Percentiles rank a stretch among this genome's conserved stretches.
phyloP scores from a whole-genome alignment of 2,888 invertebrate genomes.

The Agriopis aurantiaria region DNA sequence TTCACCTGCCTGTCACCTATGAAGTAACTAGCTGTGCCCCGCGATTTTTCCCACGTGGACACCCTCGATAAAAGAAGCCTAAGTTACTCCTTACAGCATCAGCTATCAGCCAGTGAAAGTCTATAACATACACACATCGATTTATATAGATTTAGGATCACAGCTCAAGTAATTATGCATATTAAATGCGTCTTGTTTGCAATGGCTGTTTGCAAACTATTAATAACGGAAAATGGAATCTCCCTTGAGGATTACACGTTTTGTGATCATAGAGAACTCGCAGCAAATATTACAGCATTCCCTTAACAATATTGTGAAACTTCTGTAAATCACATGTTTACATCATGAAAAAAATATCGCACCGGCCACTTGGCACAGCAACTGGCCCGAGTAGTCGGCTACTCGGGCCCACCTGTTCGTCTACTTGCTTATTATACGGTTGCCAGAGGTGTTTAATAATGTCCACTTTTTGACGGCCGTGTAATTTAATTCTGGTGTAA shows the following conservation, averaged over 20 bases:
- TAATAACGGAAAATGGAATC: too few relatives aligned
- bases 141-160: too few relatives aligned
- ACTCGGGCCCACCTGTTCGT: constrained; percentile 38
- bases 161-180: too few relatives aligned
- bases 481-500: constrained; percentile 37
- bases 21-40: too few relatives aligned
- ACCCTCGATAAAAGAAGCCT: too few relatives aligned
- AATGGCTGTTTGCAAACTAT: too few relatives aligned
- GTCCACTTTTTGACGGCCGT: constrained; percentile 28
- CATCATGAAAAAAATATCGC: constrained; percentile 16
- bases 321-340: constrained; percentile 20
- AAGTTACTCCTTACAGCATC: too few relatives aligned
- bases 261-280: background rate
- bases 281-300: background rate
- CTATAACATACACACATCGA: too few relatives aligned
- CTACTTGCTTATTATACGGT: constrained; percentile 6
- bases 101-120: too few relatives aligned
- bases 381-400: constrained; percentile 7
- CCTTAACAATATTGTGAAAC: constrained; percentile 16
- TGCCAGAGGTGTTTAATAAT: constrained; percentile 35
- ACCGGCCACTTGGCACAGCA: constrained; percentile 35
- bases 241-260: background rate
- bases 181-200: too few relatives aligned
- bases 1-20: too few relatives aligned
- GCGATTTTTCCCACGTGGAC: too few relatives aligned